phyloP scores from a whole-genome alignment of 1,140 invertebrate species.

The Nebria ingens region DNA sequence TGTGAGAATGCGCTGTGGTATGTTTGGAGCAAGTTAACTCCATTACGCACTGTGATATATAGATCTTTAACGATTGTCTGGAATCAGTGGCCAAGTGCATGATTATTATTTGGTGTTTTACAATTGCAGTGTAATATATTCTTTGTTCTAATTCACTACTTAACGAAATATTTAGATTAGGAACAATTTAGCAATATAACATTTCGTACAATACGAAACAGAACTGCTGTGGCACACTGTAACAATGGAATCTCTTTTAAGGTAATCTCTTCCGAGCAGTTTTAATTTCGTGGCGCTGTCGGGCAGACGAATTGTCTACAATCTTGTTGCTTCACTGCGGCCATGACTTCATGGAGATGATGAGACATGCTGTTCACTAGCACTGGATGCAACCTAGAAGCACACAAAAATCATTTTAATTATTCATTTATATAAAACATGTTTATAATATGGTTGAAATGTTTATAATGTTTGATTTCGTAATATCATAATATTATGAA shows the following conservation, averaged over 20 bases:
- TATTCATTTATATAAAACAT: not conserved
- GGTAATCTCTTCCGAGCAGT: not conserved
- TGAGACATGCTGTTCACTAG: slow-evolving; percentile 38
- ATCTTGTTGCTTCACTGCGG: slow-evolving; percentile 43
- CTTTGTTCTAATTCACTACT: no score
- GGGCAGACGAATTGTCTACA: slow-evolving; percentile 44
- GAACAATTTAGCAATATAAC: not conserved
- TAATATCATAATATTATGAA: no score
- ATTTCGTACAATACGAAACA: not conserved
- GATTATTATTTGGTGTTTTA: no score
- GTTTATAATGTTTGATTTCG: no score
- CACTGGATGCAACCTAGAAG: slow-evolving; percentile 43
- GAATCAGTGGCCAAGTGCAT: no score
- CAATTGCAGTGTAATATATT: no score
- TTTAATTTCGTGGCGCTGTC: not conserved
- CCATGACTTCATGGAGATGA: slow-evolving; percentile 49
- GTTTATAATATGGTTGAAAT: no score
- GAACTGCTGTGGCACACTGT: slow-evolving; percentile 2
- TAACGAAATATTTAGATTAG: not conserved
- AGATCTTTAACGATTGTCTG: no score
- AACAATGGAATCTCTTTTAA: not conserved
- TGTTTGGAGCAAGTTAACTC: no score
- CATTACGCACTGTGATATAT: no score
- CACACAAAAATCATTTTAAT: slow-evolving; percentile 18
- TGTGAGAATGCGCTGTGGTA: no score